Evolutionary conservation across 2,113 vertebrate species (phyloP), one percentile per base, ranked within the genome.

Genomic region (Thoracochromis brauschi): DNA sequence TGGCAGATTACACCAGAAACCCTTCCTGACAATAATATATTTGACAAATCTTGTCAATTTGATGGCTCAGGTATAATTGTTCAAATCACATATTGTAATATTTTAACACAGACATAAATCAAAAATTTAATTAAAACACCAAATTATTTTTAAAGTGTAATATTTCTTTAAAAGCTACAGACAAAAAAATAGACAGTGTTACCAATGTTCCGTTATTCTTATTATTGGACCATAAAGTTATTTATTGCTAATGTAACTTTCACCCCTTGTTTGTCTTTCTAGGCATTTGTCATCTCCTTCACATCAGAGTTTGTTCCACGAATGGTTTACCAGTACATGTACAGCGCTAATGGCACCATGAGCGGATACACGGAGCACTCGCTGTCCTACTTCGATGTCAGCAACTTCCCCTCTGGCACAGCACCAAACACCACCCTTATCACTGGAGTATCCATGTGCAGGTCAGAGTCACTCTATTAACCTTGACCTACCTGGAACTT

Each of bases 251-350:
- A 19, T n/a, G 33, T 55, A 29, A 14, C 12, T 58, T 80, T 47
- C 73, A 79, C 21, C 57, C 8, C 33, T 29, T 58, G 10, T 83
- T 88, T 82, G 17, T 92, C 84, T 58, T 42, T 21, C 26, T 90
- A 99, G 98, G 99, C 99, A 33, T 99, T 99, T 92, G 99, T 99
- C 90, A 99, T 99, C 75, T 97, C 98, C 31, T 96, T 99, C 95
- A 99, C 99, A 4, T 99, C 99, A 0, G 99, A 99, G 95, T 99
- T 99, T 89, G 98, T 99, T 84, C 98, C 98, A 12, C 97, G 98
- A 63, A 97, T 99, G 65, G 96, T 99, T 91, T 99, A 98, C 93
- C 98, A 98, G 92, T 99, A 98, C 80, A 97, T 97, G 80, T 99
- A 98, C 94, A 99, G 98, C 80, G 94, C 95, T 82, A 97, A 98